Evolutionary conservation across 2,888 invertebrate species (phyloP), one percentile per base, ranked within the genome.

Genomic region (Tiliacea aurago): DNA sequence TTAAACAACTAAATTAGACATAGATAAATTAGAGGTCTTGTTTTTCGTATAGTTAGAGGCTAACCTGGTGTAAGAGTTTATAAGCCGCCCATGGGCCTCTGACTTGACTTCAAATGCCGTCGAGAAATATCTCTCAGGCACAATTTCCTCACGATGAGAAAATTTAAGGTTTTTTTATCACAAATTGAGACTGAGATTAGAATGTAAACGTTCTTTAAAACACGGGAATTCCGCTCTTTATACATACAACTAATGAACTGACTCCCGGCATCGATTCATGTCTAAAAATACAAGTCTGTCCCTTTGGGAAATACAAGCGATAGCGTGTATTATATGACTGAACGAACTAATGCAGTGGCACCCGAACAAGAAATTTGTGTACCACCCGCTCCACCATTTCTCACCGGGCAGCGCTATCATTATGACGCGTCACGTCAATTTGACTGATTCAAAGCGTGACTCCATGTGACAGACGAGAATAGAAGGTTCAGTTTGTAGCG

Each of bases 361-460:
- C 49, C 23, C 5, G 4, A 33, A 58, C 79, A 59, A 72, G 65
- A 51, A 78, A 72, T 76, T 71, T 76, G 47, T 76, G 59, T 59
- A 41, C 41, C 23, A 33, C 41, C 78, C 67, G 33, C 62, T 33
- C 61, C 28, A 28, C 47, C 53, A 78, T 77, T 79, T 78, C 49
- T 77, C 79, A 65, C 20, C 45, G 49, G 63, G 5, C 49, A 64
- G 41, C 28, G 23, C 33, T 55, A 23, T 65, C 79, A 37, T 79
- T 77, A 79, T 78, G 73, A 76, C 15, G 49, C 13, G 79, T 65
- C 63, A 53, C 72, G 64, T 71, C 79, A 76, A 72, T 49, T 49
- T 71, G 76, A 78, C 72, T 47, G 53, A 59, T 61, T 59, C 64
- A n/a, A 47, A 78, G 47, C 23, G 53, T 23, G 47, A 47, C 20